phyloP scores from a whole-genome alignment of 2,888 invertebrate species.

The Encarsia formosa region DNA sequence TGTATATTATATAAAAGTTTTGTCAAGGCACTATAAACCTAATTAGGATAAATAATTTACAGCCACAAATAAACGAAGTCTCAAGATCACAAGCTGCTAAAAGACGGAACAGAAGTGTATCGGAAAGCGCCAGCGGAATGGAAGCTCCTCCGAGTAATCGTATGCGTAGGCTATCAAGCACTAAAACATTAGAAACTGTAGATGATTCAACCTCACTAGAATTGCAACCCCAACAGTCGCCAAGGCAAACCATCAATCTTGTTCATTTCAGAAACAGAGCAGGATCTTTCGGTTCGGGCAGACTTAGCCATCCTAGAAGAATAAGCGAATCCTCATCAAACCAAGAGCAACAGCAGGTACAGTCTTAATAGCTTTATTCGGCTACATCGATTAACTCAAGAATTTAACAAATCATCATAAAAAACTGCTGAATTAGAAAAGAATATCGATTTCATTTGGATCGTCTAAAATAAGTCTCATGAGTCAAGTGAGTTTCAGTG shows the following conservation, averaged over 20 bases:
- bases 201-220: constrained; percentile 17
- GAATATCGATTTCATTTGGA: no score
- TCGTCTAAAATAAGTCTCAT: no score
- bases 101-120: constrained; percentile 63
- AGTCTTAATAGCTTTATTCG: constrained; percentile 25
- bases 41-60: no score
- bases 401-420: constrained; percentile 26
- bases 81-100: constrained; percentile 53
- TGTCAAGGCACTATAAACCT: no score
- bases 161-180: constrained; percentile 46
- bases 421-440: no score
- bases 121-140: constrained; percentile 58
- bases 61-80: constrained; percentile 63
- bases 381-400: no score
- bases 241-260: constrained; percentile 37
- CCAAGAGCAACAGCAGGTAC: constrained; percentile 34
- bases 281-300: constrained; percentile 47
- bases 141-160: constrained; percentile 42
- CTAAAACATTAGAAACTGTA: constrained; percentile 38
- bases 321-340: constrained; percentile 36
- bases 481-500: no score
- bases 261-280: constrained; percentile 44
- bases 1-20: no score
- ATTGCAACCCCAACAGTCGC: constrained; percentile 33
- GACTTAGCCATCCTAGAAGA: constrained; percentile 40